Percentiles rank a stretch among this genome's conserved stretches.
phyloP scores from a whole-genome alignment of 2,113 vertebrate genomes.

The Dryoscopus gambensis region DNA sequence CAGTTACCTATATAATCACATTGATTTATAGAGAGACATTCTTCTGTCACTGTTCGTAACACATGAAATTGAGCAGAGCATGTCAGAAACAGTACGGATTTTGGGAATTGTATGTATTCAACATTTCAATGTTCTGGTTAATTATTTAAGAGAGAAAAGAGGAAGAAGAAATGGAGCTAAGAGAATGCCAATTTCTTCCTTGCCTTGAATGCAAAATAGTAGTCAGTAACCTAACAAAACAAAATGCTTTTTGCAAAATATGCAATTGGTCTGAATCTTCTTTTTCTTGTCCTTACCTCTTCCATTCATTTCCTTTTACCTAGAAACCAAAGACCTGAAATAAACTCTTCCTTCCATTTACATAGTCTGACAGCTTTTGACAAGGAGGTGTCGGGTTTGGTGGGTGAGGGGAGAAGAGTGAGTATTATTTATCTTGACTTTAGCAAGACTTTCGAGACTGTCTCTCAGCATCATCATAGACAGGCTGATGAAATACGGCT shows the following conservation, averaged over 20 bases:
- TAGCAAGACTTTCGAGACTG: not conserved
- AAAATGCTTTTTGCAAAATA: not conserved
- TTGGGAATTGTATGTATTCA: not conserved
- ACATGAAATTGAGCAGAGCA: not conserved
- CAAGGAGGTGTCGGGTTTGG: not conserved
- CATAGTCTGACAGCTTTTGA: not conserved
- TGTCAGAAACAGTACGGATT: not conserved
- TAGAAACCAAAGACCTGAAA: not conserved
- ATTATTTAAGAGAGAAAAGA: not conserved
- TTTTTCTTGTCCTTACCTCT: not conserved
- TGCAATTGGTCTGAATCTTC: not conserved
- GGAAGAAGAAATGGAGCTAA: not conserved
- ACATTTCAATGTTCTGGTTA: not conserved
- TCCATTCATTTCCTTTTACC: not conserved
- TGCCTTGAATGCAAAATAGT: not conserved
- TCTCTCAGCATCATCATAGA: not conserved
- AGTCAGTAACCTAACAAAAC: not conserved
- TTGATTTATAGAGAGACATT: not conserved
- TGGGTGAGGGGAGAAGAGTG: not conserved
- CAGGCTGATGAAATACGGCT: not conserved
- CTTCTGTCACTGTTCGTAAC: not conserved
- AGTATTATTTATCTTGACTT: not conserved
- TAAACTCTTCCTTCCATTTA: not conserved
- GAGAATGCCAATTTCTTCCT: not conserved
- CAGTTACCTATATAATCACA: not conserved